Base-by-base conservation (phyloP, 1,140 invertebrate species). In the Dendroctonus ponderosae region DNA sequence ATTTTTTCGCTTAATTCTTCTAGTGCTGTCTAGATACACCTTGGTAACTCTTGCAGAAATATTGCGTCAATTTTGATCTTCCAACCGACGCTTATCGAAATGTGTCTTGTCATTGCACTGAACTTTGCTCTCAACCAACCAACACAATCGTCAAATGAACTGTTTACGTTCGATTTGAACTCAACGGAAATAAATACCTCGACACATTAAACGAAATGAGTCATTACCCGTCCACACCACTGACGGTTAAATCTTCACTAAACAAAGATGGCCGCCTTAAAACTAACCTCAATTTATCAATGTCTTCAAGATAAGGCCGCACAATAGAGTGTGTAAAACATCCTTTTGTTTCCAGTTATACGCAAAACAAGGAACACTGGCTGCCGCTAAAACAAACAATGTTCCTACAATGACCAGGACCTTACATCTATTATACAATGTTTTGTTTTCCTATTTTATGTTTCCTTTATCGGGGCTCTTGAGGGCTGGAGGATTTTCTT, bases 201-300 rank as follows among this genome's bases (percentile, higher is more conserved):
- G 14, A 48, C 11, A 14, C 14, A 48, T 48, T 48, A n/a, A 48
- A 48, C 11, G 11, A 14, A 48, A 48, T 48, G 14, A 52, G 50
- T 26, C 15, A 26, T 52, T 14, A 52, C 50, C 50, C 50, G 37
- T 52, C 50, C 50, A 52, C 50, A 52, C 60, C 48, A 52, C 60
- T 60, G 65, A 44, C 57, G 49, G 38, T 50, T 50, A 57, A 67
- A 67, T 67, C 58, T 67, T 43, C 66, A 57, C 66, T 38, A 51
- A 75, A 75, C 75, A 75, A 75, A 76, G 76, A 77, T 76, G 75
- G 72, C 75, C 72, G 77, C 75, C 75, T 76, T 76, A 75, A 76
- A 78, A 78, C 76, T 77, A 77, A 78, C 77, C 77, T 77, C 72
- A 78, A 78, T 78, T 78, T 78, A 78, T 78, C 77, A 78, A 78